Evolutionary conservation across 2,113 vertebrate species (phyloP), one percentile per base, ranked within the genome.

Genomic region (Planiliza haematocheilus): DNA sequence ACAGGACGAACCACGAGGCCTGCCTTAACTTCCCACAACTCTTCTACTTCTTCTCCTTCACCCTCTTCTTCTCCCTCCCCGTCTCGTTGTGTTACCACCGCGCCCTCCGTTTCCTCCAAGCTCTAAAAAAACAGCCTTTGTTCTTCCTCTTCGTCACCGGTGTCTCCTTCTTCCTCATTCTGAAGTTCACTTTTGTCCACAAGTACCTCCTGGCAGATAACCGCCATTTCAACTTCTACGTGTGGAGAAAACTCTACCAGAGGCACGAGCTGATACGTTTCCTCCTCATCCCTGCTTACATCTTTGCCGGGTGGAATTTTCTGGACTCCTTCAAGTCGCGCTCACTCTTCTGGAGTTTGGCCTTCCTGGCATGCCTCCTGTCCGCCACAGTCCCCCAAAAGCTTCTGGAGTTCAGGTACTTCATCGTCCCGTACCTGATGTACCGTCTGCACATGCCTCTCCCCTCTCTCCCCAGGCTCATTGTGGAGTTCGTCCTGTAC

Each of bases 321-420:
- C 39, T 91, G 37, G 97, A 99, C 83, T 91, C 92, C 1, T 73
- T 99, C n/a, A 96, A 93, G 83, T 92, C 94, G 4, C 97, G 95
- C 81, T 96, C 97, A 0, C 11, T 96, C 52, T 97, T 98, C 84
- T 98, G 97, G 97, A 94, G 83, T 36, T 84, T 97, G 77, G 91
- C 94, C 24, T 98, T 97, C 91, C 90, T 94, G 75, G 55, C 77
- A 0, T 99, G 97, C 86, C 81, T 98, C 14, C 36, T 92, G 70
- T 86, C 88, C 3, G 92, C 93, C 51, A 96, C 91, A 0, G 93
- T 99, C 63, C 97, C 98, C 61, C 98, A 99, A 77, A 96, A 96
- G 79, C 91, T 99, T n/a, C 84, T 99, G 53, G 98, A 99, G 88
- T 99, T 99, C 58, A 94, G 98, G 81, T 99, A 99, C 84, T 99